Evolutionary conservation across 2,113 vertebrate species (phyloP).

Genomic region (Prunella himalayana): DNA sequence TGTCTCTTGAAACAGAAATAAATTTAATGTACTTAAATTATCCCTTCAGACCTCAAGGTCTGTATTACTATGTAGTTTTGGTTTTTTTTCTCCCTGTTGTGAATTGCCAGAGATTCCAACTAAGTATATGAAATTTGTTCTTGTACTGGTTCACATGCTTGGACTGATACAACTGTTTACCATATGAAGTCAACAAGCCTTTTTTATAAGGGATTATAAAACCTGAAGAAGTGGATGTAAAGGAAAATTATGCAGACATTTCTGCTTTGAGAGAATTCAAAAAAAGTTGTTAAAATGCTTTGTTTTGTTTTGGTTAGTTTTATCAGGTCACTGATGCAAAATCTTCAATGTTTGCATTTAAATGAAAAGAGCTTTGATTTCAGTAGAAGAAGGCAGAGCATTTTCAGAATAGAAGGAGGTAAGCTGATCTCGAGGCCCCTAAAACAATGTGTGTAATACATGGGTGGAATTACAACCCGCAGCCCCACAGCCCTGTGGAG

Average conservation of each 20-base stretch:
- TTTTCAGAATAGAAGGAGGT: neutral
- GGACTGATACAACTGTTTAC: neutral
- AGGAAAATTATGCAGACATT: neutral
- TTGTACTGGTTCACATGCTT: neutral
- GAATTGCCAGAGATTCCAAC: neutral
- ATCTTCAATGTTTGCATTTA: accelerated
- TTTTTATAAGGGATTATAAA: neutral
- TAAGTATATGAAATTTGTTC: neutral
- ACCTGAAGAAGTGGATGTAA: neutral
- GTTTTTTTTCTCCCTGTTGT: neutral
- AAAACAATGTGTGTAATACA: neutral
- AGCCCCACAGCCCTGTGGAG: neutral
- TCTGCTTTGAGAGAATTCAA: neutral
- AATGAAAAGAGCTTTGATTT: neutral
- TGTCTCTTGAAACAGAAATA: constrained; percentile 43
- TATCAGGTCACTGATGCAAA: neutral
- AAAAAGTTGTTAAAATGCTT: neutral
- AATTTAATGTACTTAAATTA: constrained; percentile 33
- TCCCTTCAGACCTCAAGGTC: neutral
- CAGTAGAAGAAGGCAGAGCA: neutral
- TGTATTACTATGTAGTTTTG: neutral
- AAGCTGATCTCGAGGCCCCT: neutral
- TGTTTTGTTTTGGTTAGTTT: neutral
- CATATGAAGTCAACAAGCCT: neutral
- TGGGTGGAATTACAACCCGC: neutral